Evolutionary conservation across 2,888 invertebrate species (phyloP), one percentile per base, ranked within the genome.

Genomic region (Meliscaeva auricollis): DNA sequence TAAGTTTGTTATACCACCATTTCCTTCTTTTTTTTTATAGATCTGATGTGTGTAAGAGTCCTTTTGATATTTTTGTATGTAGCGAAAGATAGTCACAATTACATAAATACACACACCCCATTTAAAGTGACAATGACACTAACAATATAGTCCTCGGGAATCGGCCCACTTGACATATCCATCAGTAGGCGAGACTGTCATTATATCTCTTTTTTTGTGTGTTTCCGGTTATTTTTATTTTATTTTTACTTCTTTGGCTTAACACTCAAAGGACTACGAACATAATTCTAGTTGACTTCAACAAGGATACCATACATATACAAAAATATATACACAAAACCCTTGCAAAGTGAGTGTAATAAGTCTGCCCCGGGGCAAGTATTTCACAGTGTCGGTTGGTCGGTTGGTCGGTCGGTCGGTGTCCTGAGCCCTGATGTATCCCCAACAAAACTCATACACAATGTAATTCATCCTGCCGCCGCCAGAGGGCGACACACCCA

Each of bases 171-270:
- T 77, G 58, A 73, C 82, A 73, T 64, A 64, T 68, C 54, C 70
- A 58, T 81, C 76, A 76, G 70, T 66, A 76, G 76, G 76, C 76
- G 70, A 81, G 76, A 81, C 76, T 72, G 76, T 44, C 35, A 48
- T 72, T 81, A 41, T 64, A 13, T 48, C 11, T 13, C 20, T 38
- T 7, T 32, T 79, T 46, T 22, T 50, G n/a, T 41, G 38, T 52
- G 5, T 64, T 30, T 52, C 50, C 32, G 17, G 30, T 41, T 35
- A 38, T 38, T 3, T 26, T 3, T 26, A 26, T 15, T 68, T 26
- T 7, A 58, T 56, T 48, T 22, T 13, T 50, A n/a, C n/a, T 68
- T 46, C 30, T 20, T 66, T 66, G 32, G 48, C 50, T 50, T 8
- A 66, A 50, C 46, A 74, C 48, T 70, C 44, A 78, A 75, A 69